phyloP scores from a whole-genome alignment of 1,140 invertebrate genomes.

The Bradynema listronoti region DNA sequence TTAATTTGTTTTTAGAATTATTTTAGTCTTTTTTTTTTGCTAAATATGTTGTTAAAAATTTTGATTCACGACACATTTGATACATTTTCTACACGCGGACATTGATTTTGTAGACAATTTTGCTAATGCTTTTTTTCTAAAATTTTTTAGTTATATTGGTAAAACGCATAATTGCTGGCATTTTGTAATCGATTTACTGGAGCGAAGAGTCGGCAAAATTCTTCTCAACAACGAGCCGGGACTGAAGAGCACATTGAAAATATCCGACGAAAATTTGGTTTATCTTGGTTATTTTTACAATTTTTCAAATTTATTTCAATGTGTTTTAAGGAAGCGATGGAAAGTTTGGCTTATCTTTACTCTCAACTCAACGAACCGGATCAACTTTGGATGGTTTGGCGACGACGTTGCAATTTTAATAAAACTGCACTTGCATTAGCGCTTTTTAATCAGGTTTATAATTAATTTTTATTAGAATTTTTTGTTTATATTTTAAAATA shows the following conservation, averaged over 20 bases:
- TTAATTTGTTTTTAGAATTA: no score
- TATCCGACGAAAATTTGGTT: constrained; percentile 29
- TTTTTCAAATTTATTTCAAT: neutral
- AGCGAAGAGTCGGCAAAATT: constrained; percentile 13
- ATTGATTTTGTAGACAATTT: no score
- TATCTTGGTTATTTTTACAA: neutral
- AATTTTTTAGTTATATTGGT: constrained; percentile 24
- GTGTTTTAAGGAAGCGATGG: constrained; percentile 20
- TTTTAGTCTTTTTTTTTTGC: no score
- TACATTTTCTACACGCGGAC: no score
- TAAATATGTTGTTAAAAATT: no score
- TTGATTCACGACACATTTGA: no score
- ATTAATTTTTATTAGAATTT: neutral
- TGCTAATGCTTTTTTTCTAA: no score
- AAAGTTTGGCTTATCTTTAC: constrained; percentile 23
- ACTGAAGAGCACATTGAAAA: constrained; percentile 15
- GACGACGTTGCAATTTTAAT: constrained; percentile 25
- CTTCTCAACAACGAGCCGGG: constrained; percentile 10
- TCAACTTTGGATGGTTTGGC: constrained; percentile 23
- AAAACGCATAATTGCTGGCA: constrained; percentile 29
- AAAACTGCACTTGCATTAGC: constrained; percentile 29
- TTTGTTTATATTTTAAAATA: neutral
- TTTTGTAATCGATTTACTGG: constrained; percentile 13
- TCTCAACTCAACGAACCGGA: constrained; percentile 23
- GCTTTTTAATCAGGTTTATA: constrained; percentile 16